These are phyloP conservation scores for Labeo calbasu DNA, from an alignment of 2,797 vertebrate genomes.

Conservation along the genomic window DNA sequence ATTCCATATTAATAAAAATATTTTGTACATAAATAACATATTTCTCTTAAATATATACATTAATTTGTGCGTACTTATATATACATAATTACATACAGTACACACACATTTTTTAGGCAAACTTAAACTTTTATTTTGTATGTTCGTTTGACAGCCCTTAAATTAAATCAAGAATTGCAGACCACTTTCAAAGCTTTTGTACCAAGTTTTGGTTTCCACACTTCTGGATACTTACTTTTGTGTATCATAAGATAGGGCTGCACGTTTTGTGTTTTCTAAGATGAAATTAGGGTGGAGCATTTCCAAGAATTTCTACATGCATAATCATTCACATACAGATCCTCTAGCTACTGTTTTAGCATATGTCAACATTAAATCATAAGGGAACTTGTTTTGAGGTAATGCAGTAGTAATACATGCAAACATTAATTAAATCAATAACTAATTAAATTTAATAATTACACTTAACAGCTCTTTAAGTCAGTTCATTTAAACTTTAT, in stretches of 20 bases:
- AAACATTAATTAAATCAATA: neutral
- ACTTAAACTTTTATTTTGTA: no score
- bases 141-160: no score
- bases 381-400: neutral
- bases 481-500: neutral
- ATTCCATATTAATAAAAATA: no score
- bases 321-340: neutral
- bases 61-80: no score
- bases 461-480: neutral
- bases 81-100: no score
- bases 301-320: neutral
- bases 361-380: neutral
- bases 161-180: neutral
- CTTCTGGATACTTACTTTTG: neutral
- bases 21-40: no score
- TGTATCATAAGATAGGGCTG: neutral
- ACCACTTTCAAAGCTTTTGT: neutral
- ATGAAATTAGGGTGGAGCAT: conserved; percentile 2
- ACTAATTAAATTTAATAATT: neutral
- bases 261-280: neutral
- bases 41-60: no score
- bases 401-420: neutral
- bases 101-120: no score
- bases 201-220: neutral
- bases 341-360: neutral